Percentiles rank a stretch among this genome's conserved stretches.
These are phyloP conservation scores for Ctenochaetus hawaiiensis DNA, from an alignment of 2,797 vertebrate species.

Conservation along the genomic window DNA sequence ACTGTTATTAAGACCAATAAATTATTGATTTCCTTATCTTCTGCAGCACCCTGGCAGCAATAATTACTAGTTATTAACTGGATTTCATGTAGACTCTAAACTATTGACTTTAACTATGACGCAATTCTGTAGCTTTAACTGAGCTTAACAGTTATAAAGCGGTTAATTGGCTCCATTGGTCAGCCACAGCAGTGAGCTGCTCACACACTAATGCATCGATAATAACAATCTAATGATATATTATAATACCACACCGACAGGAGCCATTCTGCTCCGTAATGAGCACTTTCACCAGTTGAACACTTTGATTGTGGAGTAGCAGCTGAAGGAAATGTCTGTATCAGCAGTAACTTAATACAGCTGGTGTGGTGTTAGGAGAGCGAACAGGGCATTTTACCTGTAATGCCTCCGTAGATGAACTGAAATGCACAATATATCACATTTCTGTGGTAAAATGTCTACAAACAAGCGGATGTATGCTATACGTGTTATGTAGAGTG, in stretches of 20 bases:
- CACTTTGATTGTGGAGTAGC: conserved; percentile 13
- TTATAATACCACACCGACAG: conserved; percentile 15
- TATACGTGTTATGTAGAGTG: too few species aligned
- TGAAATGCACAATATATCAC: too few species aligned
- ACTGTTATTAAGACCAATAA: too few species aligned
- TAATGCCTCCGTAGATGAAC: too few species aligned
- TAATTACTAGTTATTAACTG: not conserved
- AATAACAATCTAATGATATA: conserved; percentile 30
- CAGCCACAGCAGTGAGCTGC: not conserved
- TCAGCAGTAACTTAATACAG: conserved; percentile 39
- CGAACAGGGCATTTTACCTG: not conserved
- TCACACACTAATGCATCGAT: conserved; percentile 17
- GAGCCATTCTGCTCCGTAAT: conserved; percentile 13
- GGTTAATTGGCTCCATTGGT: not conserved
- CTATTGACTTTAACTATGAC: not conserved
- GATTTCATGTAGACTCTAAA: conserved; percentile 1
- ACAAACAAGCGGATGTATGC: too few species aligned
- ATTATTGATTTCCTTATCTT: too few species aligned
- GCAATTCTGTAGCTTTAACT: not conserved
- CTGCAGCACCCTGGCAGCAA: not conserved
- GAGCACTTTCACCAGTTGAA: conserved; percentile 28
- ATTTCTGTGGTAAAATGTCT: too few species aligned
- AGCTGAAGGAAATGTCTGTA: conserved; percentile 34
- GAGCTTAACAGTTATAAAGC: not conserved
- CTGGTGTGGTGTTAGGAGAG: not conserved